These are phyloP conservation scores for Clarias gariepinus DNA, from an alignment of 2,113 vertebrate genomes.

Conservation along the genomic window DNA sequence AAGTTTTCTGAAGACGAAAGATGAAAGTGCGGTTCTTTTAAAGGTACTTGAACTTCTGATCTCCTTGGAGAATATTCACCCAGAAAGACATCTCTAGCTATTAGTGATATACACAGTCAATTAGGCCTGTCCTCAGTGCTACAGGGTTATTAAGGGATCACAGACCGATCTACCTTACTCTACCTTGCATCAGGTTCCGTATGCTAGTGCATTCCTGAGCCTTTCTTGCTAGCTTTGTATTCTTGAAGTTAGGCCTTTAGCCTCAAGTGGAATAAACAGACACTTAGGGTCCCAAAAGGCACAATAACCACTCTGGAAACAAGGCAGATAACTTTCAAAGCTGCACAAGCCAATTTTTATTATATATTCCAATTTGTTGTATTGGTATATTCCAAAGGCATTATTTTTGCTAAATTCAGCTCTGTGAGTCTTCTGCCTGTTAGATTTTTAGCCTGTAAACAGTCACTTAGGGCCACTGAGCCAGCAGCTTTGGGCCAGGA, in stretches of 20 bases:
- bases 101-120: no score
- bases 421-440: neutral
- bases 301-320: neutral
- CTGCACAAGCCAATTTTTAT: neutral
- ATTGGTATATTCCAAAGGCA: neutral
- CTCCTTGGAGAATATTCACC: slow-evolving; percentile 35
- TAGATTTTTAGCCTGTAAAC: neutral
- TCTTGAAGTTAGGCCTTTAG: neutral
- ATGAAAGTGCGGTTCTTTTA: slow-evolving; percentile 13
- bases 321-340: neutral
- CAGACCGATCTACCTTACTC: neutral
- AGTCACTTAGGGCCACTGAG: neutral
- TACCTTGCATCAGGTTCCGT: neutral
- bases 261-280: neutral
- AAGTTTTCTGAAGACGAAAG: neutral
- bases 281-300: neutral
- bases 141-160: neutral
- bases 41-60: slow-evolving; percentile 12
- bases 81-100: slow-evolving; percentile 1
- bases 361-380: neutral
- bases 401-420: neutral
- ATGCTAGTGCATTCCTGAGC: neutral
- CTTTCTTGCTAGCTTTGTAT: neutral
- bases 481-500: neutral
- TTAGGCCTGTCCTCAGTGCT: no score